Evolutionary conservation across 2,113 vertebrate genomes (phyloP).

Genomic region (Spilogale gracilis): DNA sequence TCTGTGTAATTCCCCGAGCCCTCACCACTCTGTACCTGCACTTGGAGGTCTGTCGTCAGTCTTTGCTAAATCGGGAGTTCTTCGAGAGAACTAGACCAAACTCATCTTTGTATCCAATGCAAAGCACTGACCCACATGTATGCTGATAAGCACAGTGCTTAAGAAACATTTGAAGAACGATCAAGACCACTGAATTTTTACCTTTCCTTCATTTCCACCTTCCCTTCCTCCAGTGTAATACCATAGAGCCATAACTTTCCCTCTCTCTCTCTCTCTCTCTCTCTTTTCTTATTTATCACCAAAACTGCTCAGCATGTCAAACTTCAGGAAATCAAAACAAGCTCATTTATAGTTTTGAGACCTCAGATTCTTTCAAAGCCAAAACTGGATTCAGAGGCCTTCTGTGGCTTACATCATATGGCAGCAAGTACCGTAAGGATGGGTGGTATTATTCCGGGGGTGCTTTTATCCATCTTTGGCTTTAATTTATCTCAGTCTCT

Average conservation of each 20-base stretch:
- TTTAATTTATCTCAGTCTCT: not conserved
- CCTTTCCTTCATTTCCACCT: not conserved
- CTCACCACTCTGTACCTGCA: accelerated
- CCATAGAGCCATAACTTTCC: not conserved
- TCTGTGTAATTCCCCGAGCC: accelerated
- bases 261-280: not conserved
- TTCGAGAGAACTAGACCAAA: not conserved
- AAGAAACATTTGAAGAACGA: not conserved
- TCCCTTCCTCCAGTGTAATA: not conserved
- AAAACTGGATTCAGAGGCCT: not conserved
- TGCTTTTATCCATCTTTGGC: not conserved
- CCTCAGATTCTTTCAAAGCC: not conserved
- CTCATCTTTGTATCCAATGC: not conserved
- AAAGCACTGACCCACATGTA: not conserved
- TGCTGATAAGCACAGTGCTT: not conserved
- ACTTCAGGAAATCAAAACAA: not conserved
- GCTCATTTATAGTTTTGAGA: not conserved
- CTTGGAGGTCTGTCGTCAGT: not conserved
- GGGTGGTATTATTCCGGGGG: not conserved
- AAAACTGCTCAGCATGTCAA: not conserved
- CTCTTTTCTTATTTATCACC: not conserved
- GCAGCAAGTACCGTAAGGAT: not conserved
- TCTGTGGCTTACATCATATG: not conserved
- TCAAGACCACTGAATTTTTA: not conserved
- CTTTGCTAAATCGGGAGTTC: not conserved